Conservation (phyloP, 1,140 invertebrate genomes). For the Drosophila pseudoobscura region DNA sequence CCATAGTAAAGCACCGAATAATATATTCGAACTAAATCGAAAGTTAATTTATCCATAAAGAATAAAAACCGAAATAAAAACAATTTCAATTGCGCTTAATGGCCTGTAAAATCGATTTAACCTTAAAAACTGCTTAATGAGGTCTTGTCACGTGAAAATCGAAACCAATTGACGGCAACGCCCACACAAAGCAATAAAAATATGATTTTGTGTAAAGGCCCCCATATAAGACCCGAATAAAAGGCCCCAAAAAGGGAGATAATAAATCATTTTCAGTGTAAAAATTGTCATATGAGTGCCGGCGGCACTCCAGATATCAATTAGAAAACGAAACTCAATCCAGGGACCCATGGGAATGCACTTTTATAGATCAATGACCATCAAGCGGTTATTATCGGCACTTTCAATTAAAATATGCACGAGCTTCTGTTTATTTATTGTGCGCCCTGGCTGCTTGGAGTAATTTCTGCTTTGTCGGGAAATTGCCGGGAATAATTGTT, state of each 20-base stretch:
- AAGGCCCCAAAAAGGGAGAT: background rate
- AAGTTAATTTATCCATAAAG: too few species aligned
- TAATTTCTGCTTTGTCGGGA: conserved; percentile 1
- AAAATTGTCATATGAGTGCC: conserved; percentile 13
- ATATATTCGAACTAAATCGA: too few species aligned
- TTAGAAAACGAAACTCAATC: conserved; percentile 16
- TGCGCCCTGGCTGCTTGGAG: background rate
- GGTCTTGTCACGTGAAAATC: conserved; percentile 55
- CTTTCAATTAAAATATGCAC: conserved; percentile 1
- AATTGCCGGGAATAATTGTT: conserved; percentile 33
- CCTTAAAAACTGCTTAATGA: conserved; percentile 65
- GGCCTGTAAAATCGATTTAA: conserved; percentile 67
- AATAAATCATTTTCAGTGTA: conserved; percentile 31
- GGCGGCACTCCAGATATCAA: background rate
- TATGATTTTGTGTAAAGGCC: conserved; percentile 1
- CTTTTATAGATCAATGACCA: conserved; percentile 10
- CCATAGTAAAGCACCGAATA: too few species aligned
- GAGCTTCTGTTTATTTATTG: background rate
- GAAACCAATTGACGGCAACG: conserved; percentile 31
- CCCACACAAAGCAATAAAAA: conserved; percentile 13
- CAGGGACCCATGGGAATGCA: too few species aligned
- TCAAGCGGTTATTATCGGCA: conserved; percentile 24
- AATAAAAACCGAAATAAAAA: background rate
- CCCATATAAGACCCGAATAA: conserved; percentile 3
- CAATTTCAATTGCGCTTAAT: conserved; percentile 36